Evolutionary conservation across 2,888 invertebrate genomes (phyloP).

Genomic region (Disparrhopalites patrizii): DNA sequence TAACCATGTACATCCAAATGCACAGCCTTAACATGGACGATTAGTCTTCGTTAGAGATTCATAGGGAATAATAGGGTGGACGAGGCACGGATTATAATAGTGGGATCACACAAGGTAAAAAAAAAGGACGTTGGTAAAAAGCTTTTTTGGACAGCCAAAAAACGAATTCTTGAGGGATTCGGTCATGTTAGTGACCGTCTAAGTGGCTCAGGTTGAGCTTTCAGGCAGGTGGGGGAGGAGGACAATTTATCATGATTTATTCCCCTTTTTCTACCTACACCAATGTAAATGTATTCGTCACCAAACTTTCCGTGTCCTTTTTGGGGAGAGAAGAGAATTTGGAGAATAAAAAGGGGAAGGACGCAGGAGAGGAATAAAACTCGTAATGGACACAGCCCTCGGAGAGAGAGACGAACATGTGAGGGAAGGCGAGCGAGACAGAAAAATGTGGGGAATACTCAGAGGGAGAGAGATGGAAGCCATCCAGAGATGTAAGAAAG

Average conservation of each 20-base stretch:
- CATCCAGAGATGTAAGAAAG: not conserved
- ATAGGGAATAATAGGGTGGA: not conserved
- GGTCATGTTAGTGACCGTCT: no score
- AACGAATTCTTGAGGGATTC: no score
- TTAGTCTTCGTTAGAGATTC: conserved; percentile 15
- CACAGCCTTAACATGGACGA: no score
- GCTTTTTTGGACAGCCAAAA: not conserved
- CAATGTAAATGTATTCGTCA: not conserved
- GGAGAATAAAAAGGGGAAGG: no score
- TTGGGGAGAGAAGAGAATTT: no score
- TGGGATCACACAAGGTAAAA: not conserved
- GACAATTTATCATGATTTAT: conserved; percentile 15
- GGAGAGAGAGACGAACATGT: not conserved
- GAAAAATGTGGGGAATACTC: not conserved
- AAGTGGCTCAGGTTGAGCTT: no score
- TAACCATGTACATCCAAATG: no score
- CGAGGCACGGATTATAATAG: not conserved
- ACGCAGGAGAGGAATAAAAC: no score
- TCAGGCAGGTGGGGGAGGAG: not conserved
- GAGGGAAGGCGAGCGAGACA: not conserved
- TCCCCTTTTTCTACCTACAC: not conserved
- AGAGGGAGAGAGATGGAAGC: not conserved
- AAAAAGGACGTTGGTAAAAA: not conserved
- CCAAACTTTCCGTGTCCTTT: no score
- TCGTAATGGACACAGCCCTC: not conserved